Evolutionary conservation across 1,140 invertebrate species (phyloP).

Genomic region (Medauroidea extradentata): DNA sequence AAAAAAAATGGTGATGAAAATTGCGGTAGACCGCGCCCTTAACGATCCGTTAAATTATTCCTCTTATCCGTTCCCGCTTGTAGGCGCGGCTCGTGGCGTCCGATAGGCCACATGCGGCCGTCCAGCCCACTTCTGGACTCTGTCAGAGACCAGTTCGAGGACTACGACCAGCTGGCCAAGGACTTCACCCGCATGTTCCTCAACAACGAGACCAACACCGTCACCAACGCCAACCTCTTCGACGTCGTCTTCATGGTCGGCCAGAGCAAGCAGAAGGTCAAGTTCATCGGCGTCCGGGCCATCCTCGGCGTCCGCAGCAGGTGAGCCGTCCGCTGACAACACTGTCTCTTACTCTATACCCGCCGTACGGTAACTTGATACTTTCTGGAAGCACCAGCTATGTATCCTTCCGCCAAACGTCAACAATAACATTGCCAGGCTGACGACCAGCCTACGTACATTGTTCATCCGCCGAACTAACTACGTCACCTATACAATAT

Average conservation of each 20-base stretch:
- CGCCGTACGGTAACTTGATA: too few relatives aligned
- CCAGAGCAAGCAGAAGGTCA: conserved; percentile 83
- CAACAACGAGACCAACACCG: conserved; percentile 60
- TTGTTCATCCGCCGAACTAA: too few relatives aligned
- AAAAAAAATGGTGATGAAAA: too few relatives aligned
- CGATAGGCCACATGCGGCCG: conserved; percentile 91
- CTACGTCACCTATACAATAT: too few relatives aligned
- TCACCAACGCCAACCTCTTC: conserved; percentile 73
- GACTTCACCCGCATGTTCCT: conserved; percentile 87
- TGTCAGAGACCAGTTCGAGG: conserved; percentile 87
- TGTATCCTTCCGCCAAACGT: too few relatives aligned
- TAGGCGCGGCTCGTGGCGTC: conserved; percentile 83
- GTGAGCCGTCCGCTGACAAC: conserved; percentile 48
- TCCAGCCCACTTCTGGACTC: conserved; percentile 89
- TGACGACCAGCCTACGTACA: too few relatives aligned
- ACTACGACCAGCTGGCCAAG: conserved; percentile 89
- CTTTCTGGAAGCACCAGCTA: too few relatives aligned
- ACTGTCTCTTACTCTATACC: too few relatives aligned
- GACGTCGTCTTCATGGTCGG: conserved; percentile 89
- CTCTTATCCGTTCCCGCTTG: conserved; percentile 11
- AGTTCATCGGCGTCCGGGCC: conserved; percentile 84
- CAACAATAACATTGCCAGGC: too few relatives aligned
- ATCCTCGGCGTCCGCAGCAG: conserved; percentile 86
- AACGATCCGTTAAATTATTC: too few relatives aligned
- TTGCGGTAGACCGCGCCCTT: too few relatives aligned